phyloP scores from a whole-genome alignment of 2,113 vertebrate genomes.

The Spea multiplicata region DNA sequence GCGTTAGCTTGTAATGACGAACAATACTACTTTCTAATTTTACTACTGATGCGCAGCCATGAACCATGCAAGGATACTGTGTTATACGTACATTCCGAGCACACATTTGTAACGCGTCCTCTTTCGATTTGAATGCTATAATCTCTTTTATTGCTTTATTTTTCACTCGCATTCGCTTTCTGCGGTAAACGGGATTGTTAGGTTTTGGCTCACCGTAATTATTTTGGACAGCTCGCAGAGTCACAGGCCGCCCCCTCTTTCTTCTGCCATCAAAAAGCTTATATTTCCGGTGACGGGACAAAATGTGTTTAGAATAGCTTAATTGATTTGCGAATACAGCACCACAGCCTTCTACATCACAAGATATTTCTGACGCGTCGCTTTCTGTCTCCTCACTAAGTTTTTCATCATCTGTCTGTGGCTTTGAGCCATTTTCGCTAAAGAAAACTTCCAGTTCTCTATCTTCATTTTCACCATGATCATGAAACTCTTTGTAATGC shows the following conservation, averaged over 20 bases:
- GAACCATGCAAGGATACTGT: slow-evolving; percentile 90
- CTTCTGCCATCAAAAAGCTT: slow-evolving; percentile 63
- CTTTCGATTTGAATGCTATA: slow-evolving; percentile 71
- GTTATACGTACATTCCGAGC: slow-evolving; percentile 78
- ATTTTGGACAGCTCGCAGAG: slow-evolving; percentile 43
- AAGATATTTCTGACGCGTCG: slow-evolving; percentile 76
- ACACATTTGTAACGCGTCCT: slow-evolving; percentile 93
- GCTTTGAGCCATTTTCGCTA: slow-evolving; percentile 83
- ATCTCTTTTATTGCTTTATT: slow-evolving; percentile 37
- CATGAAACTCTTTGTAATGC: slow-evolving; percentile 75
- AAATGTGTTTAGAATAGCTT: slow-evolving; percentile 81
- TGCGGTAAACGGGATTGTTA: slow-evolving; percentile 49
- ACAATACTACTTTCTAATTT: slow-evolving; percentile 77
- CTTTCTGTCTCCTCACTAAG: slow-evolving; percentile 67
- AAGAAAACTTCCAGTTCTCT: slow-evolving; percentile 82
- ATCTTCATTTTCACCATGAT: slow-evolving; percentile 61
- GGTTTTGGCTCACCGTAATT: slow-evolving; percentile 50
- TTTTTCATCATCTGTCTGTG: slow-evolving; percentile 72
- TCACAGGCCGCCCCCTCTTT: background rate
- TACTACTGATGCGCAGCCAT: slow-evolving; percentile 88
- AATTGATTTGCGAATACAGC: slow-evolving; percentile 77
- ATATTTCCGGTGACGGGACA: slow-evolving; percentile 80
- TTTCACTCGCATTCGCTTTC: slow-evolving; percentile 58
- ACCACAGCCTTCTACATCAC: slow-evolving; percentile 83
- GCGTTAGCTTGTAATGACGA: slow-evolving; percentile 83